phyloP scores from a whole-genome alignment of 1,140 invertebrate species.

The Harlomillsia oculata region DNA sequence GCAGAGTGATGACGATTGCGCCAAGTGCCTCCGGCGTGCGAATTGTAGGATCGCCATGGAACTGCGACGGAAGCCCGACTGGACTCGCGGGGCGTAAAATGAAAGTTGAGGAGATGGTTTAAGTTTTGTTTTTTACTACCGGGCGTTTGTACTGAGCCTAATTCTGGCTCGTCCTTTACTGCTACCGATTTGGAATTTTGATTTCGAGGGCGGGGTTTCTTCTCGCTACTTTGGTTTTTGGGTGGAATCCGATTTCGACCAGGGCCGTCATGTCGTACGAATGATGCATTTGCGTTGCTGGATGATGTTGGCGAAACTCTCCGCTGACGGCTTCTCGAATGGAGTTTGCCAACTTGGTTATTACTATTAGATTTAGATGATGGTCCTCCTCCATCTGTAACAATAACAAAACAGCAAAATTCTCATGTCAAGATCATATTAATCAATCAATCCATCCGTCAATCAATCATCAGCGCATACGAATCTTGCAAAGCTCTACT shows the following conservation, averaged over 20 bases:
- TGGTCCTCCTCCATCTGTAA: constrained; percentile 18
- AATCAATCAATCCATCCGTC: not conserved
- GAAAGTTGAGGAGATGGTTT: constrained; percentile 84
- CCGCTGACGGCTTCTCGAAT: constrained; percentile 4
- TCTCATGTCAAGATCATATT: not conserved
- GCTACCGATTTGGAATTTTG: constrained; percentile 39
- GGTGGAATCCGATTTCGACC: constrained; percentile 51
- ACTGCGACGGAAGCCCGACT: constrained; percentile 19
- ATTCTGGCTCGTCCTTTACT: constrained; percentile 48
- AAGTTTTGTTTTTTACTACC: constrained; percentile 84
- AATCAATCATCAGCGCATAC: not conserved
- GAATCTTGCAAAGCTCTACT: not conserved
- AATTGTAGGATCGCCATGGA: constrained; percentile 18
- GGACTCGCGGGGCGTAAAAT: constrained; percentile 56
- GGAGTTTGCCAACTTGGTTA: not conserved
- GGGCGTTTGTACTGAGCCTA: constrained; percentile 63
- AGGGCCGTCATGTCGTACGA: constrained; percentile 35
- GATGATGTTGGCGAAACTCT: no score
- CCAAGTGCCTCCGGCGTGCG: constrained; percentile 34
- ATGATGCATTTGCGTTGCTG: constrained; percentile 1
- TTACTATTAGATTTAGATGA: not conserved
- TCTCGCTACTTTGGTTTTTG: constrained; percentile 54
- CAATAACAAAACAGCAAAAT: not conserved
- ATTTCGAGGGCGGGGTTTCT: constrained; percentile 57
- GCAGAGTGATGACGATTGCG: constrained; percentile 38